A percentile compares a stretch with the other conserved stretches of the same genome.
phyloP scores from a whole-genome alignment of 1,140 invertebrate genomes.

The Ylistrum balloti region DNA sequence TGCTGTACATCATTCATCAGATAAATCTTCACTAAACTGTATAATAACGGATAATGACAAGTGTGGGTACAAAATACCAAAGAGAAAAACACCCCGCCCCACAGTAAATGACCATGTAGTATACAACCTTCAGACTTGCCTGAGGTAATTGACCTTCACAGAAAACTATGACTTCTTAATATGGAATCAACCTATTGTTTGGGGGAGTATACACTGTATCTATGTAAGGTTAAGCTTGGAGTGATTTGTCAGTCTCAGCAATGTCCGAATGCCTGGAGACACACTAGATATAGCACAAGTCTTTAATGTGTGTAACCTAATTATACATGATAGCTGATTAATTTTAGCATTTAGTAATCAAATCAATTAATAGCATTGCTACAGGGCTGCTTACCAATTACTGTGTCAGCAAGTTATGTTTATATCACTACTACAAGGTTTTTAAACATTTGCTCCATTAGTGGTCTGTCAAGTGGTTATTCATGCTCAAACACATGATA shows the following conservation, averaged over 20 bases:
- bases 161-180: background rate
- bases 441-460: too few species aligned
- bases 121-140: background rate
- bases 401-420: background rate
- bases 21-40: background rate
- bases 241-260: background rate
- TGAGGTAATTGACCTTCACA: background rate
- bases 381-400: background rate
- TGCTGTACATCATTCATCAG: background rate
- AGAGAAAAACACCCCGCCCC: background rate
- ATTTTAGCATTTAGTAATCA: background rate
- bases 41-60: background rate
- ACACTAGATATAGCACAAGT: background rate
- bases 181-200: background rate
- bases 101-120: background rate
- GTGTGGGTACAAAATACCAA: background rate
- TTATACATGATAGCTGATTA: constrained; percentile 12
- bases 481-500: too few species aligned
- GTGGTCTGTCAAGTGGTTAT: too few species aligned
- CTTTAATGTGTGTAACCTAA: background rate
- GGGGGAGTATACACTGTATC: background rate
- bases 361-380: background rate
- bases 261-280: background rate
- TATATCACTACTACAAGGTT: too few species aligned
- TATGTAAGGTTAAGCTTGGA: background rate